phyloP scores from a whole-genome alignment of 2,113 vertebrate genomes.

The Paramormyrops kingsleyae region DNA sequence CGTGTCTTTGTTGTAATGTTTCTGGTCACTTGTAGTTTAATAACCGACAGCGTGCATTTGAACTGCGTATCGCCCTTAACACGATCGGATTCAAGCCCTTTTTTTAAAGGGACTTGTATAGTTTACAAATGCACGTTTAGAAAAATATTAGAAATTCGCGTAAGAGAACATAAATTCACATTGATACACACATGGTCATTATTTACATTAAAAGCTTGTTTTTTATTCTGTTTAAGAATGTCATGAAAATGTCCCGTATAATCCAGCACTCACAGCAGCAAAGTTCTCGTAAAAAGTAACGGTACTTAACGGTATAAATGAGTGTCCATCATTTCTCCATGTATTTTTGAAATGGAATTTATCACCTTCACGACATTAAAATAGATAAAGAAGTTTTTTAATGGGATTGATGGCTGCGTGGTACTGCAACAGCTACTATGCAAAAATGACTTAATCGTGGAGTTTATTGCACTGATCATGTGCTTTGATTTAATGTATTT shows the following conservation, averaged over 20 bases:
- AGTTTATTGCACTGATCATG: background rate
- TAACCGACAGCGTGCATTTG: background rate
- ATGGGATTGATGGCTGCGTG: background rate
- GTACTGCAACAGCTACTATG: background rate
- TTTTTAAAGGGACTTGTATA: background rate
- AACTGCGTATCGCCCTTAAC: background rate
- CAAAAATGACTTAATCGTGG: background rate
- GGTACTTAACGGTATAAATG: background rate
- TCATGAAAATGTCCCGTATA: background rate
- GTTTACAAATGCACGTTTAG: background rate
- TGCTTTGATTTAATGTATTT: background rate
- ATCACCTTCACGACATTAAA: background rate
- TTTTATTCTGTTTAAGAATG: background rate
- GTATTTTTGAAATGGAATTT: background rate
- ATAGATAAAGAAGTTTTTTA: background rate
- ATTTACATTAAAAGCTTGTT: background rate
- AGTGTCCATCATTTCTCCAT: background rate
- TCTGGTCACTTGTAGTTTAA: background rate
- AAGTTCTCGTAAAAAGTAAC: background rate
- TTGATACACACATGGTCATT: background rate
- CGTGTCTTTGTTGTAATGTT: background rate
- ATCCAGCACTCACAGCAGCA: background rate
- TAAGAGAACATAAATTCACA: background rate
- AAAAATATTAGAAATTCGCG: background rate
- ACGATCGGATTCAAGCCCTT: background rate